Evolutionary conservation across 2,113 vertebrate genomes (phyloP).

Genomic region (Callionymus lyra): DNA sequence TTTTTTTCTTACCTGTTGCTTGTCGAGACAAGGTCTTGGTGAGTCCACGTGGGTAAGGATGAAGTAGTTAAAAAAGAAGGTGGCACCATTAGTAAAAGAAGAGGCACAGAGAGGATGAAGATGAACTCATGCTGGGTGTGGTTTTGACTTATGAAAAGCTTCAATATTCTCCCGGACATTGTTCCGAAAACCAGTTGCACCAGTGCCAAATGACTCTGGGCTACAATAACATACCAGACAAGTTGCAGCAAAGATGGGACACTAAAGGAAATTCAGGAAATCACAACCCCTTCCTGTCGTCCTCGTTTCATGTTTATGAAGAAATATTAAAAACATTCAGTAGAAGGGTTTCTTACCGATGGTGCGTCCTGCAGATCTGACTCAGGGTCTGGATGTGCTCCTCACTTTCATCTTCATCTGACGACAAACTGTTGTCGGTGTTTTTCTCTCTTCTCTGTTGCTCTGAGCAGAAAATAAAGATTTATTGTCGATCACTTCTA

Average conservation of each 20-base stretch:
- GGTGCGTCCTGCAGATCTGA: slow-evolving; percentile 83
- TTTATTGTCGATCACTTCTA: too few relatives aligned
- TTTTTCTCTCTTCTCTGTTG: slow-evolving; percentile 67
- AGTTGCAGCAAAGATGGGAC: not conserved
- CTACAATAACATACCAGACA: slow-evolving; percentile 9
- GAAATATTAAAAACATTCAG: not conserved
- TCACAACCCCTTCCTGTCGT: not conserved
- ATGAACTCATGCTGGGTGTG: not conserved
- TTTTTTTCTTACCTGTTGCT: slow-evolving; percentile 74
- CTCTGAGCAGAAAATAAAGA: slow-evolving; percentile 60
- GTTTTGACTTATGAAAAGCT: slow-evolving; percentile 4
- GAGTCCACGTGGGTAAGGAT: not conserved
- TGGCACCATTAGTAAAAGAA: not conserved
- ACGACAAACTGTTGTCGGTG: slow-evolving; percentile 17
- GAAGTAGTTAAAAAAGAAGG: slow-evolving; percentile 1
- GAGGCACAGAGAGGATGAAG: not conserved
- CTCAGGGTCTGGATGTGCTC: slow-evolving; percentile 77
- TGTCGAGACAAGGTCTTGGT: slow-evolving; percentile 69
- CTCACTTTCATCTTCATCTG: slow-evolving; percentile 55
- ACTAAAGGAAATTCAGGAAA: too few relatives aligned
- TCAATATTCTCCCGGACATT: slow-evolving; percentile 4
- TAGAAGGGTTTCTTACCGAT: slow-evolving; percentile 65
- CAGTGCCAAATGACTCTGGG: slow-evolving; percentile 6
- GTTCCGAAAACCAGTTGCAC: slow-evolving; percentile 12
- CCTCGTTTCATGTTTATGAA: too few relatives aligned